Percentiles rank a stretch among this genome's conserved stretches.
Conservation (phyloP, 2,797 vertebrate species). For the Cynopterus sphinx region DNA sequence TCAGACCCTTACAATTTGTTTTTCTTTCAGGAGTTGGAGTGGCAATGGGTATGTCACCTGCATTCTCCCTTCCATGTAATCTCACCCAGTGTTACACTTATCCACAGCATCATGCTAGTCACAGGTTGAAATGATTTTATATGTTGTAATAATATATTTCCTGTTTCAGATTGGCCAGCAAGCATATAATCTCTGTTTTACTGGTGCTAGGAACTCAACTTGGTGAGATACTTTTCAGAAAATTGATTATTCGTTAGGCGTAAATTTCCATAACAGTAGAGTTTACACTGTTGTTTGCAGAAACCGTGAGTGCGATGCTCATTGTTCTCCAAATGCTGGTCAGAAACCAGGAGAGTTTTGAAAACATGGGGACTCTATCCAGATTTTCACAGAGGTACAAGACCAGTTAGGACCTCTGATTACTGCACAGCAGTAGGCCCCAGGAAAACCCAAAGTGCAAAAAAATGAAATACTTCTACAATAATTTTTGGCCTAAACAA, state of each 20-base stretch:
- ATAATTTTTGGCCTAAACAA: background rate
- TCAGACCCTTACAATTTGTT: background rate
- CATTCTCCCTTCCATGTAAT: background rate
- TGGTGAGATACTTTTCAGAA: background rate
- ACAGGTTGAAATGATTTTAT: background rate
- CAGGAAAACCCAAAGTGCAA: background rate
- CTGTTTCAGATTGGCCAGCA: background rate
- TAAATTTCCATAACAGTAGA: background rate
- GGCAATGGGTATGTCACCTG: fast-evolving
- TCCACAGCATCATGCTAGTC: background rate
- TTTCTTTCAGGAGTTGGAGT: background rate
- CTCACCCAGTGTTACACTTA: background rate
- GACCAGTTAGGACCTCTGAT: background rate
- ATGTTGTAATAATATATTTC: background rate
- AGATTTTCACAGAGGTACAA: background rate
- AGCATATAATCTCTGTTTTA: background rate
- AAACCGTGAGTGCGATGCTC: background rate
- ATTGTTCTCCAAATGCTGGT: background rate
- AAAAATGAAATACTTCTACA: background rate
- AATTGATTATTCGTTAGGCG: background rate
- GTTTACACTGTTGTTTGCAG: conserved; percentile 1
- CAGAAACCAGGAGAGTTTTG: background rate
- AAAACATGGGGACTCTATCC: background rate
- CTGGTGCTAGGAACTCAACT: background rate
- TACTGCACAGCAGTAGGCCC: background rate